Evolutionary conservation across 2,888 invertebrate genomes (phyloP).

Genomic region (Glyphotaelius pellucidus): DNA sequence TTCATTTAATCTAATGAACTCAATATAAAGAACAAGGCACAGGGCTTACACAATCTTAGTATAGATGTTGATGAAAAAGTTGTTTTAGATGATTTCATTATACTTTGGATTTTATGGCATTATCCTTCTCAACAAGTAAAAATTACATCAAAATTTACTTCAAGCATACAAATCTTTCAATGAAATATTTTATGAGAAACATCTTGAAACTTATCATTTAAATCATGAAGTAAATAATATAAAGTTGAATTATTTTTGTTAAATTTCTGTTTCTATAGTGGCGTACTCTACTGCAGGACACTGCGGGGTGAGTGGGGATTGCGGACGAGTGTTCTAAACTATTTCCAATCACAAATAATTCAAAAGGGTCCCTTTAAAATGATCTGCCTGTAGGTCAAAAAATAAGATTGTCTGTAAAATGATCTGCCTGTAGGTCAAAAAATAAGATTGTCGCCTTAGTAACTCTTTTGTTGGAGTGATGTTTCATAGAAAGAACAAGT

Average conservation of each 20-base stretch:
- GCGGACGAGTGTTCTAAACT: too few relatives aligned
- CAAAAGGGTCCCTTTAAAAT: too few relatives aligned
- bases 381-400: not conserved
- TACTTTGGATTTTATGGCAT: not conserved
- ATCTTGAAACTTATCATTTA: not conserved
- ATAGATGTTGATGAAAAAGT: slow-evolving; percentile 45
- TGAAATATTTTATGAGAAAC: not conserved
- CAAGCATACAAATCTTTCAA: not conserved
- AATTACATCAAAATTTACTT: not conserved
- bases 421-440: not conserved
- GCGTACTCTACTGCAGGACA: too few relatives aligned
- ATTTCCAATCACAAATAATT: too few relatives aligned
- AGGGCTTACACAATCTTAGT: slow-evolving; percentile 52
- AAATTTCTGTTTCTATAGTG: too few relatives aligned
- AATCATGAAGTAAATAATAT: not conserved
- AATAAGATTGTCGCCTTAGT: not conserved
- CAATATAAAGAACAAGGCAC: slow-evolving; percentile 58
- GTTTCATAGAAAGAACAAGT: not conserved
- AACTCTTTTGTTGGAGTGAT: not conserved
- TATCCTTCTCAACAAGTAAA: not conserved
- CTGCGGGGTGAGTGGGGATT: too few relatives aligned
- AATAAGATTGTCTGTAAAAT: too few relatives aligned
- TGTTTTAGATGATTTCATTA: not conserved
- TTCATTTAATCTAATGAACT: slow-evolving; percentile 37
- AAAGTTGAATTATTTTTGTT: too few relatives aligned